Evolutionary conservation across 2,797 vertebrate species (phyloP), one percentile per base, ranked within the genome.

Genomic region (Hybognathus amarus): DNA sequence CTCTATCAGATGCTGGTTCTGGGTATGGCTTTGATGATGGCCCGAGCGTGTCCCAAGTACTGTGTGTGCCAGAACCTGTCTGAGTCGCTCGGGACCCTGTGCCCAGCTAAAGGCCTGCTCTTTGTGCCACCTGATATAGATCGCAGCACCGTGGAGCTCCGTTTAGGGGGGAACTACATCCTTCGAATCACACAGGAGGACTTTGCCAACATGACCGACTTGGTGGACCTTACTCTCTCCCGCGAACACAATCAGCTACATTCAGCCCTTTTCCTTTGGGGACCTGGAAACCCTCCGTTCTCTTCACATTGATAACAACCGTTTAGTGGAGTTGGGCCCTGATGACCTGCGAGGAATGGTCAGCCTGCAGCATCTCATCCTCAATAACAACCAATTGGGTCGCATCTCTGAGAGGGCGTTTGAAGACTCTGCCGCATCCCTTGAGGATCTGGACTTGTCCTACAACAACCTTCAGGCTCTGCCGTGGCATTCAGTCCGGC

Each of bases 301-400:
- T 1, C 94, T 99, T 84, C 97, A 98, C 83, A 89, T 99, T 42
- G 97, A 99, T 89, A 97, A 96, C 91, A 99, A 99, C 89, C 94
- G 97, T 40, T 85, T 99, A 81, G 94, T 93, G 59, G 95, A 95
- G 89, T 93, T 99, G 0, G 96, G 96, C 24, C 95, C 96, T 15
- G 95, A 98, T 81, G 96, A 95, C 64, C 91, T 99, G 69, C 92
- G 96, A 70, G 97, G 97, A 27, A 93, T 99, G 85, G 92, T 97
- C 88, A 98, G 97, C 90, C 94, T 99, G 88, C 94, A 98, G 85
- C 98, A 99, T 90, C 95, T 99, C 87, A 99, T 99, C 81, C 94
- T 99, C 79, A 97, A 97, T 94, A 99, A 98, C 93, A 99, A 99
- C 93, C 98, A 99, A 92, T 93, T 99, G 87, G 94, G 93, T 30